Percentiles rank a stretch among this genome's conserved stretches.
Evolutionary conservation across 1,140 invertebrate species (phyloP).

Genomic region (Palaemon carinicauda): DNA sequence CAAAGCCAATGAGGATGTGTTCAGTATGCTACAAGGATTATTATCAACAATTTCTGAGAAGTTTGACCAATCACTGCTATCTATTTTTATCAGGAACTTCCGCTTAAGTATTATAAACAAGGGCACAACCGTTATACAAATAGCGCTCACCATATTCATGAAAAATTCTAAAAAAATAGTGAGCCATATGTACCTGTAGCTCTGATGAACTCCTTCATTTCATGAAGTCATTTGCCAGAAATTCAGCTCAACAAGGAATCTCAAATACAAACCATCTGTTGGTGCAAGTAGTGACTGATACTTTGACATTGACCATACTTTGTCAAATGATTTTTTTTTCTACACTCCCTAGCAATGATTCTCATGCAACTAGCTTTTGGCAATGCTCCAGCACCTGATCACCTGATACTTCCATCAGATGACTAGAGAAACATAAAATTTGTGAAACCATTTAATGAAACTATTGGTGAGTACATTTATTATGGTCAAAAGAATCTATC

Average conservation of each 20-base stretch:
- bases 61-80: neutral
- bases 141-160: neutral
- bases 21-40: neutral
- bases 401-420: too few relatives aligned
- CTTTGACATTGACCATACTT: slow-evolving; percentile 6
- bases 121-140: neutral
- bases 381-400: too few relatives aligned
- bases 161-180: neutral
- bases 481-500: too few relatives aligned
- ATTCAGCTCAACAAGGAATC: neutral
- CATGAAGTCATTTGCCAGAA: neutral
- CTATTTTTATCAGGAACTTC: neutral
- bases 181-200: neutral
- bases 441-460: too few relatives aligned
- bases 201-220: neutral
- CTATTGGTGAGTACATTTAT: too few relatives aligned
- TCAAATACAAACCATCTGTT: neutral
- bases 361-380: neutral
- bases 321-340: neutral
- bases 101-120: neutral
- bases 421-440: too few relatives aligned
- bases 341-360: slow-evolving; percentile 19
- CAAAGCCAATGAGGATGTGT: neutral
- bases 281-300: neutral
- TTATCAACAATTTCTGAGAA: neutral